These are phyloP conservation scores for Triplophysa tibetana DNA, from an alignment of 2,113 vertebrate species.

Conservation along the genomic window DNA sequence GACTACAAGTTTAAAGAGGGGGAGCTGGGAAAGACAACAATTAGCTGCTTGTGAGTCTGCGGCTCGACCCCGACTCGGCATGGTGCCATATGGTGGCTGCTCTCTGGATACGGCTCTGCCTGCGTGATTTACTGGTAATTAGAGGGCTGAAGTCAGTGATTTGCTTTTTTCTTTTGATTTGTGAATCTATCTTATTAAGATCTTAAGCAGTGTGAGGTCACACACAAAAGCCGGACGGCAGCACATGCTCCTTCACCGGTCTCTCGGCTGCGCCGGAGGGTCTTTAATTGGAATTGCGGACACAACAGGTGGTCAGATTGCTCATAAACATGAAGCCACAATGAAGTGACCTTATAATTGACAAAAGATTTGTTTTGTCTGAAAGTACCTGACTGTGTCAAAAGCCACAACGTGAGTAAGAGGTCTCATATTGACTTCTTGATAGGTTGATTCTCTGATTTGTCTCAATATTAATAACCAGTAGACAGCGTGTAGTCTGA, in stretches of 20 bases:
- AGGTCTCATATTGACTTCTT: no score
- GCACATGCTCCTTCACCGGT: slow-evolving; percentile 37
- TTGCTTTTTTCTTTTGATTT: slow-evolving; percentile 59
- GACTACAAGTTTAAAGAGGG: slow-evolving; percentile 48
- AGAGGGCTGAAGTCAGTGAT: slow-evolving; percentile 55
- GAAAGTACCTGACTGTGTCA: neutral
- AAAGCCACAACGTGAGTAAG: neutral
- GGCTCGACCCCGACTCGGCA: slow-evolving; percentile 58
- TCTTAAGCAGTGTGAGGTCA: slow-evolving; percentile 48
- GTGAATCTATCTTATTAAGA: slow-evolving; percentile 61
- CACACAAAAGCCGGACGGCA: slow-evolving; percentile 49
- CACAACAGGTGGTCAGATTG: slow-evolving; percentile 20
- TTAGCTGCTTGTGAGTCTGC: slow-evolving; percentile 63
- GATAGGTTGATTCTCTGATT: neutral
- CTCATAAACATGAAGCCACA: neutral
- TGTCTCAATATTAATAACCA: slow-evolving; percentile 30
- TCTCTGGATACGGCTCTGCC: slow-evolving; percentile 57
- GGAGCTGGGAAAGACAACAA: slow-evolving; percentile 64
- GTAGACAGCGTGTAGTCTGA: slow-evolving; percentile 28
- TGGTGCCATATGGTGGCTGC: slow-evolving; percentile 70
- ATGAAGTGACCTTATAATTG: slow-evolving; percentile 22
- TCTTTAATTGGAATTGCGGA: neutral
- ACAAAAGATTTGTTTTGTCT: neutral
- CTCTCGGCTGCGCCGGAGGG: slow-evolving; percentile 10
- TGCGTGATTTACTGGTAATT: slow-evolving; percentile 62